Evolutionary conservation across 2,113 vertebrate genomes (phyloP).

Genomic region (Sclerurus mexicanus): DNA sequence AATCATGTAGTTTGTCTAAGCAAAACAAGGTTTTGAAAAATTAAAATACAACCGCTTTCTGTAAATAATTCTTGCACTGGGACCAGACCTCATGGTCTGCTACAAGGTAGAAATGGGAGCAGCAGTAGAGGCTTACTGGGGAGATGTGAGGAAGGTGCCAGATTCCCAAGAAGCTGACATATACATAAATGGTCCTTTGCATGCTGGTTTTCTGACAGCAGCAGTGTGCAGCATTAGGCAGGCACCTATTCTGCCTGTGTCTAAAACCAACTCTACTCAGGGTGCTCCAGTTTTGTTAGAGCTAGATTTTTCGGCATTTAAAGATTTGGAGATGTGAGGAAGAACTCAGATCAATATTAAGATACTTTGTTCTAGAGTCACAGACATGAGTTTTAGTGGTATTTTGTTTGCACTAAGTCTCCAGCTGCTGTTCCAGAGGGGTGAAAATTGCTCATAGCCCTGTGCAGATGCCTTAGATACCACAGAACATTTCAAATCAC

Average conservation of each 20-base stretch:
- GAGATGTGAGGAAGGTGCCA: neutral
- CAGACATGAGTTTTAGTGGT: neutral
- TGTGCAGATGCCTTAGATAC: neutral
- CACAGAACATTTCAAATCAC: neutral
- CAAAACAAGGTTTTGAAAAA: slow-evolving; percentile 44
- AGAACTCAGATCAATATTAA: neutral
- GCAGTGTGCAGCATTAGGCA: neutral
- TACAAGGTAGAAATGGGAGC: neutral
- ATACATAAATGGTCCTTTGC: neutral
- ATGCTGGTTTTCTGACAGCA: neutral
- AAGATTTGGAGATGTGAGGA: neutral
- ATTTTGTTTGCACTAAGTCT: neutral
- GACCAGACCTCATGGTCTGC: slow-evolving; percentile 10
- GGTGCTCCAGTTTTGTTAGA: neutral
- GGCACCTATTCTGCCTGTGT: neutral
- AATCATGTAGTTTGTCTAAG: slow-evolving; percentile 30
- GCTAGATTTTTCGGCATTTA: neutral
- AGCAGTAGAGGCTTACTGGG: neutral
- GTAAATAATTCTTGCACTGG: slow-evolving; percentile 15
- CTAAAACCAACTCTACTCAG: neutral
- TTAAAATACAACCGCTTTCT: slow-evolving; percentile 40
- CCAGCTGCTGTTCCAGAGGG: neutral
- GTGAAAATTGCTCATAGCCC: neutral
- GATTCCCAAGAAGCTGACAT: neutral
- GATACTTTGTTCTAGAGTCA: neutral